Conservation (phyloP, 2,888 invertebrate genomes). For the Venusia cambrica region DNA sequence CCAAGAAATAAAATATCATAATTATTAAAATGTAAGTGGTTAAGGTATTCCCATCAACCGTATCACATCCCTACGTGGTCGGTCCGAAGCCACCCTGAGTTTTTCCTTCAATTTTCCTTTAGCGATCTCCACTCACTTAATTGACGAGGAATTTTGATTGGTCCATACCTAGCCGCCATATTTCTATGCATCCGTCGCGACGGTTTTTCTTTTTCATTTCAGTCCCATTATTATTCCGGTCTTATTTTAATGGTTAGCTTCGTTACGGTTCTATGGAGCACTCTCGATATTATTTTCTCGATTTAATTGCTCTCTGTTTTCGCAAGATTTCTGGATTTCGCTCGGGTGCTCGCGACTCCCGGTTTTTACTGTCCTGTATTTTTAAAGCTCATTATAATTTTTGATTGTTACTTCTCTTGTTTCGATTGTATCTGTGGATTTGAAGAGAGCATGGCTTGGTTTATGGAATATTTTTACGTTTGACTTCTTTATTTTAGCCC, state of each 20-base stretch:
- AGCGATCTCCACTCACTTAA: constrained; percentile 77
- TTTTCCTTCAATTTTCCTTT: constrained; percentile 80
- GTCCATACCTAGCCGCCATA: constrained; percentile 63
- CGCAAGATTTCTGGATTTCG: constrained; percentile 41
- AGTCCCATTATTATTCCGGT: constrained; percentile 73
- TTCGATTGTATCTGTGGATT: constrained; percentile 7
- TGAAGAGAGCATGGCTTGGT: no score
- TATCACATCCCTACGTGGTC: constrained; percentile 24
- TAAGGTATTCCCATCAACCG: constrained; percentile 2
- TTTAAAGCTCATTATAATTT: constrained; percentile 38
- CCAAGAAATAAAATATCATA: no score
- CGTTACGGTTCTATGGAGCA: constrained; percentile 66
- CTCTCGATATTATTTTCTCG: constrained; percentile 67
- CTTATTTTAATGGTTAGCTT: constrained; percentile 78
- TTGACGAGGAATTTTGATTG: constrained; percentile 81
- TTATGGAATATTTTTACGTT: no score
- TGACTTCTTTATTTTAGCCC: no score
- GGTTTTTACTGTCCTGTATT: constrained; percentile 44
- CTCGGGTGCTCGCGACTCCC: constrained; percentile 39
- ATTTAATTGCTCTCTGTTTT: constrained; percentile 63
- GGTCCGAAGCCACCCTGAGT: constrained; percentile 65
- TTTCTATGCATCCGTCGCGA: constrained; percentile 73
- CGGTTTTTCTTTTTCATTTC: constrained; percentile 56
- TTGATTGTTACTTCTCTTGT: constrained; percentile 40
- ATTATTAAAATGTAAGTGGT: constrained; percentile 7